These are phyloP conservation scores for Eptatretus atami DNA, from an alignment of 2,797 vertebrate species.

Conservation along the genomic window DNA sequence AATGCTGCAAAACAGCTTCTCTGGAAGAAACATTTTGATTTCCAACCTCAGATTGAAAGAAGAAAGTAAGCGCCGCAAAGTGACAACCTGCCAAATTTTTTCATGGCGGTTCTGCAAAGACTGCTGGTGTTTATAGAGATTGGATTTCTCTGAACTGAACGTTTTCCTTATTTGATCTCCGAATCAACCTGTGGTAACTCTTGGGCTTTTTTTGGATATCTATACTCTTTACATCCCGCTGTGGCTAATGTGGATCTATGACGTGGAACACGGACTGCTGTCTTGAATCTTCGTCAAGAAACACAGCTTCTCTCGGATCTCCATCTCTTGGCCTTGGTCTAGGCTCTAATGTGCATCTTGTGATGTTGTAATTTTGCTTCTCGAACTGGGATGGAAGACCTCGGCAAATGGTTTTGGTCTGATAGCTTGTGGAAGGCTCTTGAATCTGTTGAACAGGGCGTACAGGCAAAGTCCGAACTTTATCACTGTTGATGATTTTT, in stretches of 20 bases:
- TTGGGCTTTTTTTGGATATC: conserved; percentile 3
- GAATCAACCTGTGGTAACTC: conserved; percentile 1
- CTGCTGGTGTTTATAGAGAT: neutral
- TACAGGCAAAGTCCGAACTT: too few relatives aligned
- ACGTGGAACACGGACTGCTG: neutral
- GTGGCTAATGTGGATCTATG: neutral
- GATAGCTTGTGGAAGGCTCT: neutral
- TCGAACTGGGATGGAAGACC: conserved; percentile 3
- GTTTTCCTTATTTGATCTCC: neutral
- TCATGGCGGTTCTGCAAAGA: neutral
- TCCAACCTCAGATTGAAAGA: too few relatives aligned
- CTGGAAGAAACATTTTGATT: too few relatives aligned
- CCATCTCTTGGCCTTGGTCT: conserved; percentile 1
- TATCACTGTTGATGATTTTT: too few relatives aligned
- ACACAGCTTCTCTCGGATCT: neutral
- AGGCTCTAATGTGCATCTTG: neutral
- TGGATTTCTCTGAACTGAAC: conserved; percentile 2
- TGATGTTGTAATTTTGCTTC: neutral
- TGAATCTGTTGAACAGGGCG: too few relatives aligned
- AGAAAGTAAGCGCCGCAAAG: too few relatives aligned
- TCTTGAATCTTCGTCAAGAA: conserved; percentile 5
- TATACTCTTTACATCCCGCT: neutral
- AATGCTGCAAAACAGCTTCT: too few relatives aligned
- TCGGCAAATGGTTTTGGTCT: neutral
- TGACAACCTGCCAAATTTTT: too few relatives aligned